Evolutionary conservation across 2,888 invertebrate species (phyloP).

Genomic region (Drosophila siamana): DNA sequence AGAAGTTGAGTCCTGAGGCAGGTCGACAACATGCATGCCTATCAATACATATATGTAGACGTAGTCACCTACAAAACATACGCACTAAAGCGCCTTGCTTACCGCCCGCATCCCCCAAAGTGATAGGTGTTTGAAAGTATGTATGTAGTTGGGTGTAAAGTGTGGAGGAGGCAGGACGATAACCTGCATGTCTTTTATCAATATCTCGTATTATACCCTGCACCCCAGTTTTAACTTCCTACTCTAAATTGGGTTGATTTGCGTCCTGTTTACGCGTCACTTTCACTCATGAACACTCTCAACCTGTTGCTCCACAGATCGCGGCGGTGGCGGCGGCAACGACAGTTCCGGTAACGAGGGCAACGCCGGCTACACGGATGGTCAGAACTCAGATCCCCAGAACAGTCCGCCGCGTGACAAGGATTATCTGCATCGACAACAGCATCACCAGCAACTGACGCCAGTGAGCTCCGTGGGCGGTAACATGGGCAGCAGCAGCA

Average conservation of each 20-base stretch:
- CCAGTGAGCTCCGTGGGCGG: constrained; percentile 76
- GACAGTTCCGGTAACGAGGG: constrained; percentile 87
- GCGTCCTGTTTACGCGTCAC: neutral
- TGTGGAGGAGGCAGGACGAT: constrained; percentile 7
- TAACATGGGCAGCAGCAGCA: constrained; percentile 50
- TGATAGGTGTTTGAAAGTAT: neutral
- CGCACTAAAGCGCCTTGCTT: constrained; percentile 13
- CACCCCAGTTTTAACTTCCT: constrained; percentile 21
- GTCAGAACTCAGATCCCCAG: constrained; percentile 88
- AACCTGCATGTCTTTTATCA: constrained; percentile 34
- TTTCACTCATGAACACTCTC: neutral
- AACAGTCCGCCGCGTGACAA: constrained; percentile 87
- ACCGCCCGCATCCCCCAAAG: neutral
- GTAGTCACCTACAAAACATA: constrained; percentile 15
- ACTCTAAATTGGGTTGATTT: neutral
- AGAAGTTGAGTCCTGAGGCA: neutral
- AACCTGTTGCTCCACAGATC: constrained; percentile 70
- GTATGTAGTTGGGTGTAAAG: neutral
- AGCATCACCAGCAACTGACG: constrained; percentile 77
- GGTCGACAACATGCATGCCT: constrained; percentile 34
- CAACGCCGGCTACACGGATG: constrained; percentile 89
- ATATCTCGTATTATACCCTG: constrained; percentile 13
- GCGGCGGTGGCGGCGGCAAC: constrained; percentile 79
- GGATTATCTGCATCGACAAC: constrained; percentile 79
- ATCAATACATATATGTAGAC: neutral